Evolutionary conservation across 2,888 invertebrate species (phyloP).

Genomic region (Pseudococcus longispinus): DNA sequence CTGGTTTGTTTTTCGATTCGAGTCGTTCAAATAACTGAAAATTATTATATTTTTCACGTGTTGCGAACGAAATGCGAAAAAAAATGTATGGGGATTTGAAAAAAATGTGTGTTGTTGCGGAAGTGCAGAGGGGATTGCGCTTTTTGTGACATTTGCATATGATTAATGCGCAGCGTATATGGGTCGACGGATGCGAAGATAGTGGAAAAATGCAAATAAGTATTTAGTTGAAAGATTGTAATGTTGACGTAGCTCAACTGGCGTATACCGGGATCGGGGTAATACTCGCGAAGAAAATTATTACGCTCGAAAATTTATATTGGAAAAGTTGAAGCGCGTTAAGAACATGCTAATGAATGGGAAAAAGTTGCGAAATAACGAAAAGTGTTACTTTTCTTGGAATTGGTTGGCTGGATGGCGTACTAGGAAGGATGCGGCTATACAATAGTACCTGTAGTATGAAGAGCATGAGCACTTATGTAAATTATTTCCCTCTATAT

Average conservation of each 20-base stretch:
- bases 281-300: not conserved
- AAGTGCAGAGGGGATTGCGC: not conserved
- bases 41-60: not conserved
- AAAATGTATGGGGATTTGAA: not conserved
- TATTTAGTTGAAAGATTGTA: not conserved
- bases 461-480: not conserved
- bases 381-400: not conserved
- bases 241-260: not conserved
- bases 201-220: slow-evolving; percentile 2
- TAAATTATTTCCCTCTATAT: not conserved
- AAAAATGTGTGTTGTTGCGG: not conserved
- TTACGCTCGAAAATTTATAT: slow-evolving; percentile 6
- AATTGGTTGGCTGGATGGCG: not conserved
- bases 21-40: not conserved
- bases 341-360: slow-evolving; percentile 31
- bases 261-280: not conserved
- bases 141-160: slow-evolving; percentile 17
- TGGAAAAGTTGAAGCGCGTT: slow-evolving; percentile 31
- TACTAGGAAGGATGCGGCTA: slow-evolving; percentile 8
- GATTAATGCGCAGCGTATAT: not conserved
- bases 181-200: not conserved
- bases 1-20: not conserved
- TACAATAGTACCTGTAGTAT: not conserved
- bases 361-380: slow-evolving; percentile 28
- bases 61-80: not conserved